phyloP scores from a whole-genome alignment of 2,888 invertebrate genomes.

The Acanthosepion esculentum region DNA sequence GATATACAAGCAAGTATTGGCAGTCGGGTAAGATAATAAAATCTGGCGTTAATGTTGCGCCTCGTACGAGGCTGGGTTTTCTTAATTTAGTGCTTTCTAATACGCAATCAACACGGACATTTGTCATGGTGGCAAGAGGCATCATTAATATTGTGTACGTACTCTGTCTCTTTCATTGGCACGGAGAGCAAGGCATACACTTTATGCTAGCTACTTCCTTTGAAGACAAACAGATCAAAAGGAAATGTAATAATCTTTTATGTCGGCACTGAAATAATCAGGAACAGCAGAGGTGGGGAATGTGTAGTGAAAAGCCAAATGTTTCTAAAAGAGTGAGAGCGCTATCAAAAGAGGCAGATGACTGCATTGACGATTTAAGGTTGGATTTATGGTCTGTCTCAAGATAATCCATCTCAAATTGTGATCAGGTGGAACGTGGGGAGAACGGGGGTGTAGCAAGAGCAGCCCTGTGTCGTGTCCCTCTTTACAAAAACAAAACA shows the following conservation, averaged over 20 bases:
- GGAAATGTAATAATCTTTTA: neutral
- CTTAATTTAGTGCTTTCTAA: conserved; percentile 33
- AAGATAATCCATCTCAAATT: too few species aligned
- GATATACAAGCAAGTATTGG: too few species aligned
- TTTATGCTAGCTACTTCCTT: neutral
- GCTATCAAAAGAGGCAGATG: too few species aligned
- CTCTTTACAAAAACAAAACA: neutral
- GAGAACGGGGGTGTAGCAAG: too few species aligned
- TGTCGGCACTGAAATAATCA: neutral
- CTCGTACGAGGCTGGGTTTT: neutral
- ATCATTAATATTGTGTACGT: neutral
- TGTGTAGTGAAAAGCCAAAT: too few species aligned
- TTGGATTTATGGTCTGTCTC: too few species aligned
- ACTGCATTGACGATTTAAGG: too few species aligned
- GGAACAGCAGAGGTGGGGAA: too few species aligned
- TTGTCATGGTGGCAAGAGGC: neutral
- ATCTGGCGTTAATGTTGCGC: neutral
- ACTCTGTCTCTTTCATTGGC: neutral
- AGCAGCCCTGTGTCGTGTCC: neutral
- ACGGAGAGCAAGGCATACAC: neutral
- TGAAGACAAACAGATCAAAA: neutral
- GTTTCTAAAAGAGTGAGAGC: too few species aligned
- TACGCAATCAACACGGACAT: neutral
- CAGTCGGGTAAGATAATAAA: neutral
- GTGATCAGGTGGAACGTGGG: too few species aligned